These are phyloP conservation scores for Pterobdella sp. DNA, from an alignment of 2,888 invertebrate species.

Conservation along the genomic window DNA sequence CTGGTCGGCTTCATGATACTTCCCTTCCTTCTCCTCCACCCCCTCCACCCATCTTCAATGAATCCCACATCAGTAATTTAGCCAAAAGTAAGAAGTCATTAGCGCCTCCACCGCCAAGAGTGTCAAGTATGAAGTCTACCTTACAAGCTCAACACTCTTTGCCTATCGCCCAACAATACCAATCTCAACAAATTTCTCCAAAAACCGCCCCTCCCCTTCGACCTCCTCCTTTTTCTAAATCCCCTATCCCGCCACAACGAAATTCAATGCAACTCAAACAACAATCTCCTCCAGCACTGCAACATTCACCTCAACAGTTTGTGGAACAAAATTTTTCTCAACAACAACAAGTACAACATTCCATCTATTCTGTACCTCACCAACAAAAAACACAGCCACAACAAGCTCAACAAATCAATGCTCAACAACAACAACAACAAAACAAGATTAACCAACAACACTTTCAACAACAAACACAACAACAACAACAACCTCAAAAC, in stretches of 20 bases:
- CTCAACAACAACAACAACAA: not conserved
- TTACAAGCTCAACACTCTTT: not conserved
- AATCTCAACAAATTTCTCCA: not conserved
- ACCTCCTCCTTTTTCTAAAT: not conserved
- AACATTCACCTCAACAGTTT: not conserved
- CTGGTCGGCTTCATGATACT: conserved; percentile 10
- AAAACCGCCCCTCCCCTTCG: not conserved
- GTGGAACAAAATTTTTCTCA: not conserved
- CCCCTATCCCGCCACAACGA: not conserved
- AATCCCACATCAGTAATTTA: not conserved
- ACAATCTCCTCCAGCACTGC: not conserved
- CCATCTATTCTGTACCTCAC: too few species aligned
- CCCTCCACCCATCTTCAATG: conserved; percentile 8
- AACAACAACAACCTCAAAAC: not conserved
- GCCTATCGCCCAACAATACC: not conserved
- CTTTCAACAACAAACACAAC: conserved; percentile 3
- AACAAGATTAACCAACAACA: not conserved
- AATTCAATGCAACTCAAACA: conserved; percentile 14
- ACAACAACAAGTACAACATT: not conserved
- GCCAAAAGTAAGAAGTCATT: conserved; percentile 9
- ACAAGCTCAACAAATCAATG: not conserved
- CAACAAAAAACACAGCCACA: not conserved
- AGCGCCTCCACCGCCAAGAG: conserved; percentile 18
- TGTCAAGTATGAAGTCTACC: not conserved
- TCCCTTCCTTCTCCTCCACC: conserved; percentile 14